Evolutionary conservation across 2,113 vertebrate genomes (phyloP).

Genomic region (Apodemus sylvaticus): DNA sequence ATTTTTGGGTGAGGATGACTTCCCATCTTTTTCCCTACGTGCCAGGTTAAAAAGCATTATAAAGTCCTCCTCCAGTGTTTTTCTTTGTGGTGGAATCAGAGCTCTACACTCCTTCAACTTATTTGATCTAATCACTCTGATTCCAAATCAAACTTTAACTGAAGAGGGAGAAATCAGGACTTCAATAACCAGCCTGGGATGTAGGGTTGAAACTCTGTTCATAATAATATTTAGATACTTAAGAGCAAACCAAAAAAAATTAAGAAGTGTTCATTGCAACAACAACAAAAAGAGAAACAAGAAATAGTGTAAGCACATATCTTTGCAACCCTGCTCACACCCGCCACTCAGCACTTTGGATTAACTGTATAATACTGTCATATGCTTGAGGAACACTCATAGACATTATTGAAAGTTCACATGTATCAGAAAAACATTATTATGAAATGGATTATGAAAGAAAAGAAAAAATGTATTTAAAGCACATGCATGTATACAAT

Average conservation of each 20-base stretch:
- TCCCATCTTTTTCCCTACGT: not conserved
- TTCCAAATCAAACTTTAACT: not conserved
- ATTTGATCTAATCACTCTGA: not conserved
- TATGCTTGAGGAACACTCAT: not conserved
- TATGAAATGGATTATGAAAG: not conserved
- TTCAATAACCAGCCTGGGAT: not conserved
- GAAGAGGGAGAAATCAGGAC: not conserved
- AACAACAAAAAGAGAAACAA: not conserved
- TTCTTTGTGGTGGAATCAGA: not conserved
- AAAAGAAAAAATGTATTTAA: not conserved
- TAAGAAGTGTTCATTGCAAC: not conserved
- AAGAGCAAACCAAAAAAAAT: not conserved
- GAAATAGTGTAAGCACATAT: not conserved
- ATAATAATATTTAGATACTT: not conserved
- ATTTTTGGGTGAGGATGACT: not conserved
- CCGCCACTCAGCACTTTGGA: fast-evolving
- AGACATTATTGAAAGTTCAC: not conserved
- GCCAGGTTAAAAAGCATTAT: not conserved
- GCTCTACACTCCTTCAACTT: not conserved
- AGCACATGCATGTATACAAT: not conserved
- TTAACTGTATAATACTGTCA: not conserved
- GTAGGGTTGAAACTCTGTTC: not conserved
- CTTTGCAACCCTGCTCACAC: not conserved
- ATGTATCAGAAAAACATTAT: not conserved
- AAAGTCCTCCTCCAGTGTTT: not conserved